phyloP scores from a whole-genome alignment of 1,140 invertebrate genomes.

The Ceratosolen solmsi region DNA sequence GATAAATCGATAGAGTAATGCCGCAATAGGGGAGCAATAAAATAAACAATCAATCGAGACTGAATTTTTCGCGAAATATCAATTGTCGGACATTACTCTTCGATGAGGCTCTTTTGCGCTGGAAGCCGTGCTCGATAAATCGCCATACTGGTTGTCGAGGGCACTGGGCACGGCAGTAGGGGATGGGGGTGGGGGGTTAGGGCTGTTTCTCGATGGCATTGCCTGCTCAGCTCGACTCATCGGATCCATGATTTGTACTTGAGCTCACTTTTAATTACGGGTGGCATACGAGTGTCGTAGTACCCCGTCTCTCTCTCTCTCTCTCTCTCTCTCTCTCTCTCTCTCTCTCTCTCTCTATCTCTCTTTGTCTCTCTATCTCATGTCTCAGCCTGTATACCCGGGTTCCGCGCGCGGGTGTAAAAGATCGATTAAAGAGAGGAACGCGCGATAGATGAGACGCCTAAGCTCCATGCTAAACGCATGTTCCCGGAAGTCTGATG shows the following conservation, averaged over 20 bases:
- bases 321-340: neutral
- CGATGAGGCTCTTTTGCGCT: neutral
- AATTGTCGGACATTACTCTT: constrained; percentile 15
- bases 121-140: constrained; percentile 24
- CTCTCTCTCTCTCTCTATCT: neutral
- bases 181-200: neutral
- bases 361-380: neutral
- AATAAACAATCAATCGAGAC: constrained; percentile 37
- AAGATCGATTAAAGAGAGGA: neutral
- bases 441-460: constrained; percentile 12
- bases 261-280: constrained; percentile 12
- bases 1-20: constrained; percentile 25
- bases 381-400: neutral
- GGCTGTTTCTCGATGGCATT: neutral
- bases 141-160: neutral
- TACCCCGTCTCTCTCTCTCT: neutral
- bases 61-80: constrained; percentile 31
- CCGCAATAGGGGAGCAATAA: constrained; percentile 17
- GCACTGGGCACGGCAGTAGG: no score
- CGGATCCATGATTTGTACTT: constrained; percentile 4
- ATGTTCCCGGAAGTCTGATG: constrained; percentile 27
- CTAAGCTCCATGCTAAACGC: neutral
- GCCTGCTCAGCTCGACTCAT: neutral
- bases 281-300: neutral
- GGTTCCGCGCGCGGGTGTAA: neutral